These are phyloP conservation scores for Poecilia wingei DNA, from an alignment of 2,797 vertebrate species.

Conservation along the genomic window DNA sequence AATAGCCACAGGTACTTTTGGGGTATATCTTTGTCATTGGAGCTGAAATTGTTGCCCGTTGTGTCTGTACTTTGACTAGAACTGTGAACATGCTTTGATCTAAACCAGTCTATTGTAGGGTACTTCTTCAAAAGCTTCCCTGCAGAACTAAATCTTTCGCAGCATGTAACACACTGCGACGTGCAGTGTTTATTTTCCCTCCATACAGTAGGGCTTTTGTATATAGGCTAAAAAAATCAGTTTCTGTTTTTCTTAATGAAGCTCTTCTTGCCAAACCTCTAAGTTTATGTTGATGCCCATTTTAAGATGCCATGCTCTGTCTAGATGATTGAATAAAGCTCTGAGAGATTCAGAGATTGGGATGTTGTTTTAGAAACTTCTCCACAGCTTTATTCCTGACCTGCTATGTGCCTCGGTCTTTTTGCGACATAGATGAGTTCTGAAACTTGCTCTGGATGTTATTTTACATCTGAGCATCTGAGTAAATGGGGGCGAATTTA, in stretches of 20 bases:
- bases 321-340: too few species aligned
- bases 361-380: neutral
- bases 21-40: neutral
- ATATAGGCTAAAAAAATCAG: neutral
- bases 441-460: neutral
- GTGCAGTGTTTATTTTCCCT: neutral
- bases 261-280: neutral
- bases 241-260: neutral
- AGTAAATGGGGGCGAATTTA: neutral
- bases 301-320: neutral
- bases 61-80: neutral
- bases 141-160: neutral
- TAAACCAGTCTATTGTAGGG: neutral
- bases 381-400: neutral
- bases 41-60: neutral
- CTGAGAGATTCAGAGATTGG: neutral
- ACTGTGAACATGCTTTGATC: neutral
- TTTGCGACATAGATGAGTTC: neutral
- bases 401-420: neutral
- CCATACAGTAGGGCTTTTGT: neutral
- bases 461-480: neutral
- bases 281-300: neutral
- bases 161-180: neutral
- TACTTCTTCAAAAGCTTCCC: neutral
- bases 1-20: neutral